These are phyloP conservation scores for Sogatella furcifera DNA, from an alignment of 1,140 invertebrate species.

Conservation along the genomic window DNA sequence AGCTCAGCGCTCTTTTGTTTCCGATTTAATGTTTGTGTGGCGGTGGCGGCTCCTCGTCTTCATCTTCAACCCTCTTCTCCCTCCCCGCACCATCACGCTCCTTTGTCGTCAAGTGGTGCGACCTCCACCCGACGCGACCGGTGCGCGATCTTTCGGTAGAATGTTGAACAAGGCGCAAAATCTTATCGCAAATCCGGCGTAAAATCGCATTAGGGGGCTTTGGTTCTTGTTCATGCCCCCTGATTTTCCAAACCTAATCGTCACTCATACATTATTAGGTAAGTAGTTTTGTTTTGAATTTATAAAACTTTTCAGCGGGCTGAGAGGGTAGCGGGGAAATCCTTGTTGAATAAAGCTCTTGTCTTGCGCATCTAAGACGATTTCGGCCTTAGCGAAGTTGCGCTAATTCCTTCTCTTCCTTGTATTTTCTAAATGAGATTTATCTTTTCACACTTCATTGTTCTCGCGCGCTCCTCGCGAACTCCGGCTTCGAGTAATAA, in stretches of 20 bases:
- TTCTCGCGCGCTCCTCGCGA: background rate
- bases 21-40: no score
- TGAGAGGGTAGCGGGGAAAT: conserved; percentile 6
- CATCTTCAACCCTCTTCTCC: no score
- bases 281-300: conserved; percentile 21
- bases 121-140: no score
- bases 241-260: conserved; percentile 14
- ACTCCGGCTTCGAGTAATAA: background rate
- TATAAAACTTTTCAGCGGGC: conserved; percentile 15
- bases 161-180: conserved; percentile 15
- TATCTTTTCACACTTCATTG: conserved; percentile 21
- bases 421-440: conserved; percentile 17
- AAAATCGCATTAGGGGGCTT: conserved; percentile 19
- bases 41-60: no score
- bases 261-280: conserved; percentile 19
- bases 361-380: conserved; percentile 17
- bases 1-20: no score
- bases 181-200: conserved; percentile 18
- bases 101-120: no score
- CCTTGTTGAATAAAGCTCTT: conserved; percentile 18
- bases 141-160: conserved; percentile 7
- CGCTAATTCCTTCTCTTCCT: conserved; percentile 12
- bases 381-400: conserved; percentile 17
- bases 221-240: conserved; percentile 18
- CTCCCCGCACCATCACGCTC: no score